phyloP scores from a whole-genome alignment of 2,113 vertebrate species.

The Gambusia affinis region DNA sequence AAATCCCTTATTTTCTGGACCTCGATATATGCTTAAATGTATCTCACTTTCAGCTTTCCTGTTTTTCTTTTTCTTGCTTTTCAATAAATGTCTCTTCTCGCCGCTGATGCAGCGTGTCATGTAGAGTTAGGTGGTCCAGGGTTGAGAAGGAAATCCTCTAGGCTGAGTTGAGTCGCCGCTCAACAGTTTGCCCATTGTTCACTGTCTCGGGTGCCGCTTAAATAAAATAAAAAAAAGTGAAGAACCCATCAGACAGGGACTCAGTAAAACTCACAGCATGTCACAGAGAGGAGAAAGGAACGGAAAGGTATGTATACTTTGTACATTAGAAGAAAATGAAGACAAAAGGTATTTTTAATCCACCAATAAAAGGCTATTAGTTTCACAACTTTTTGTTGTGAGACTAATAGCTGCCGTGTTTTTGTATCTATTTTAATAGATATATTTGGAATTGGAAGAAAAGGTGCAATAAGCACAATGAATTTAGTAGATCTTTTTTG shows the following conservation, averaged over 20 bases:
- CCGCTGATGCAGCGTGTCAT: slow-evolving; percentile 62
- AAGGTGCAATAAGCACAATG: too few relatives aligned
- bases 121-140: slow-evolving; percentile 61
- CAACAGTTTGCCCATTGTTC: slow-evolving; percentile 79
- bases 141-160: slow-evolving; percentile 77
- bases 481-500: neutral
- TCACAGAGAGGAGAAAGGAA: slow-evolving; percentile 16
- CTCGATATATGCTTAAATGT: slow-evolving; percentile 3
- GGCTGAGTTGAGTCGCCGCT: slow-evolving; percentile 61
- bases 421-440: neutral
- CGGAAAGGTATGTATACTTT: slow-evolving; percentile 35
- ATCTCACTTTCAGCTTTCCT: slow-evolving; percentile 31
- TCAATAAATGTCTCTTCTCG: slow-evolving; percentile 45
- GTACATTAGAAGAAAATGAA: slow-evolving; percentile 1
- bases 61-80: slow-evolving; percentile 10
- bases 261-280: slow-evolving; percentile 46
- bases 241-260: slow-evolving; percentile 42
- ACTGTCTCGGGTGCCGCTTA: slow-evolving; percentile 49
- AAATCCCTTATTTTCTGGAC: slow-evolving; percentile 24
- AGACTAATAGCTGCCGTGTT: neutral
- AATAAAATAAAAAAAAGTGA: slow-evolving; percentile 22
- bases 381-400: neutral
- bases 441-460: too few relatives aligned
- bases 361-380: neutral
- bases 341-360: neutral